Evolutionary conservation across 2,113 vertebrate genomes (phyloP).

Genomic region (Trichomycterus rosablanca): DNA sequence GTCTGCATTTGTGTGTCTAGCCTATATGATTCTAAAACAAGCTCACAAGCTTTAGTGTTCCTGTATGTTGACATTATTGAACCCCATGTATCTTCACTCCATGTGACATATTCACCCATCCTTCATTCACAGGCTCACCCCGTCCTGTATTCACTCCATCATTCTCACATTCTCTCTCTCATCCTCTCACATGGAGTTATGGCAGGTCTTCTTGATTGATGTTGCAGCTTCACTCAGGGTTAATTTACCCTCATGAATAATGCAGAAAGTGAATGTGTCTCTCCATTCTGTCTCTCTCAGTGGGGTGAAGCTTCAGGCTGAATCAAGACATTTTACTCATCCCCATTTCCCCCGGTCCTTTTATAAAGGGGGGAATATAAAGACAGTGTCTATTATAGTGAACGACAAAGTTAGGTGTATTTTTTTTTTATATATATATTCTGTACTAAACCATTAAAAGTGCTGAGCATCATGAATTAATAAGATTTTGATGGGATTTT

Average conservation of each 20-base stretch:
- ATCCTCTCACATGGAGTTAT: conserved; percentile 61
- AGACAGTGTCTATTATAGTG: conserved; percentile 43
- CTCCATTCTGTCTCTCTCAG: conserved; percentile 77
- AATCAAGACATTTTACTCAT: conserved; percentile 59
- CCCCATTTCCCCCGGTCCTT: conserved; percentile 25
- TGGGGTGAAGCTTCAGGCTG: conserved; percentile 73
- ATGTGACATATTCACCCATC: not conserved
- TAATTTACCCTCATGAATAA: conserved; percentile 91
- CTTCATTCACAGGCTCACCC: not conserved
- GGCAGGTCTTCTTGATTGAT: conserved; percentile 88
- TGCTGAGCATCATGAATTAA: conserved; percentile 55
- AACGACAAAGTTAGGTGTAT: conserved; percentile 41
- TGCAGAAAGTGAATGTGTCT: conserved; percentile 71
- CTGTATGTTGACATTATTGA: too few relatives aligned
- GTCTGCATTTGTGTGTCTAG: too few relatives aligned
- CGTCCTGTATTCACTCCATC: conserved; percentile 7
- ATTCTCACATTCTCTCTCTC: not conserved
- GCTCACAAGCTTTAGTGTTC: too few relatives aligned
- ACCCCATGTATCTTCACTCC: too few relatives aligned
- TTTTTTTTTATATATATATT: conserved; percentile 59
- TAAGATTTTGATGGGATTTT: conserved; percentile 45
- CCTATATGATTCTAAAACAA: too few relatives aligned
- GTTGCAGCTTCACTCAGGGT: conserved; percentile 82
- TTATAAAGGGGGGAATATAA: conserved; percentile 20
- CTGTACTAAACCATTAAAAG: conserved; percentile 59